Conservation (phyloP, 2,888 invertebrate species). For the Ectemnius lituratus region DNA sequence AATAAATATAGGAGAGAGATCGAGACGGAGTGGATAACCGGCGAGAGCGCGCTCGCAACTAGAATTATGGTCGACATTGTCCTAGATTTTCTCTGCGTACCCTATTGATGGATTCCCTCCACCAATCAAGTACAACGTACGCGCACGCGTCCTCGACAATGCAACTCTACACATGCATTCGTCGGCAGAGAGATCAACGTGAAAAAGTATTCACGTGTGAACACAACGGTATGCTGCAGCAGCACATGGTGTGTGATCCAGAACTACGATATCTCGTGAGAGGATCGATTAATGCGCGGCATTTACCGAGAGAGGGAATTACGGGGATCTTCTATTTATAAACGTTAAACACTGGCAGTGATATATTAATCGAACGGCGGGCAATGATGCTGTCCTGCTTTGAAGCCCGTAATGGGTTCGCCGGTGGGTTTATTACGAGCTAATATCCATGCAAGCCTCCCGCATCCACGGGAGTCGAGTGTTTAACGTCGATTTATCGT, state of each 20-base stretch:
- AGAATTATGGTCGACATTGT: constrained; percentile 63
- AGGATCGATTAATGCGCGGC: background rate
- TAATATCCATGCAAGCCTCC: constrained; percentile 46
- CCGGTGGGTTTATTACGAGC: constrained; percentile 42
- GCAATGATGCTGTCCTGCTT: constrained; percentile 44
- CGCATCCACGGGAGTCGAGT: background rate
- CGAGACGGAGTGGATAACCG: constrained; percentile 15
- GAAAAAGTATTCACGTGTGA: too few species aligned
- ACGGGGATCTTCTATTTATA: constrained; percentile 33
- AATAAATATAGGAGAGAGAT: constrained; percentile 49
- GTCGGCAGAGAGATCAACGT: too few species aligned
- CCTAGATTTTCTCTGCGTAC: constrained; percentile 52
- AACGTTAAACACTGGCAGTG: constrained; percentile 10
- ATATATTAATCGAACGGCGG: constrained; percentile 18
- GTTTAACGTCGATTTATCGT: constrained; percentile 17
- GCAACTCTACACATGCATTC: constrained; percentile 32
- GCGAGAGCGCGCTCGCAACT: constrained; percentile 42
- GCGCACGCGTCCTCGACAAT: constrained; percentile 26
- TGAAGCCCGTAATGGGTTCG: constrained; percentile 38
- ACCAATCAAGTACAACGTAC: constrained; percentile 28
- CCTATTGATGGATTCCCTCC: constrained; percentile 53
- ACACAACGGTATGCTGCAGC: too few species aligned
- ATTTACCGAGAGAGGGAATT: constrained; percentile 22
- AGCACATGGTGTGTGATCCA: background rate
- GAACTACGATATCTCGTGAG: too few species aligned